Percentiles rank a stretch among this genome's conserved stretches.
phyloP scores from a whole-genome alignment of 2,888 invertebrate genomes.

The Julus scanicus region DNA sequence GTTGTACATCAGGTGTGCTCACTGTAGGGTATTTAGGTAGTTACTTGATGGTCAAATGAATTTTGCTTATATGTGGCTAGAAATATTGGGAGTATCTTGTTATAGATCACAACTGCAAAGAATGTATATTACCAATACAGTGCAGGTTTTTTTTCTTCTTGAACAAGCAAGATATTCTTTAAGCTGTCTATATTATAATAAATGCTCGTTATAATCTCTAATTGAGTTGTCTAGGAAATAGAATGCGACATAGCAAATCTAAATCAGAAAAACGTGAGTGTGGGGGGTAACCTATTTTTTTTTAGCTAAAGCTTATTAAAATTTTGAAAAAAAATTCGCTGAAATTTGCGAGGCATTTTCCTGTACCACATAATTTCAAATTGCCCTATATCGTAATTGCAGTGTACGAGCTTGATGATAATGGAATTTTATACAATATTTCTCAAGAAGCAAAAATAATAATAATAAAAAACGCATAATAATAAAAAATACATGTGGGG shows the following conservation, averaged over 20 bases:
- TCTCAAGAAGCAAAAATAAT: background rate
- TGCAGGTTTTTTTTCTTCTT: background rate
- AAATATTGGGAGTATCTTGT: background rate
- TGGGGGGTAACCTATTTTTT: background rate
- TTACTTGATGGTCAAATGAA: no score
- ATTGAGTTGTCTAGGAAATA: conserved; percentile 27
- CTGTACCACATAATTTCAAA: background rate
- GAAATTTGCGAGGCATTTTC: conserved; percentile 3
- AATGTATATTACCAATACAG: background rate
- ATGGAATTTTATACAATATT: background rate
- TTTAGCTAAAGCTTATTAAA: background rate
- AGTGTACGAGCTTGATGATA: background rate
- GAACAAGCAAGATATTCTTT: background rate
- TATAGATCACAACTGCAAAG: background rate
- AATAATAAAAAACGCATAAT: background rate
- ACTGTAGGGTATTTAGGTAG: no score
- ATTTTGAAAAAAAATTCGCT: background rate
- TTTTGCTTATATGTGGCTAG: no score
- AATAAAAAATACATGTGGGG: background rate
- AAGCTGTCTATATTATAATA: background rate
- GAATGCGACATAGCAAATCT: conserved; percentile 3
- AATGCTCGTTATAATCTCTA: background rate
- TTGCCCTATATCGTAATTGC: conserved; percentile 3
- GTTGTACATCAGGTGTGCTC: no score
- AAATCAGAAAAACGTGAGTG: conserved; percentile 12